Percentiles rank a stretch among this genome's conserved stretches.
Evolutionary conservation across 2,888 invertebrate species (phyloP).

Genomic region (Tetranychus piercei): DNA sequence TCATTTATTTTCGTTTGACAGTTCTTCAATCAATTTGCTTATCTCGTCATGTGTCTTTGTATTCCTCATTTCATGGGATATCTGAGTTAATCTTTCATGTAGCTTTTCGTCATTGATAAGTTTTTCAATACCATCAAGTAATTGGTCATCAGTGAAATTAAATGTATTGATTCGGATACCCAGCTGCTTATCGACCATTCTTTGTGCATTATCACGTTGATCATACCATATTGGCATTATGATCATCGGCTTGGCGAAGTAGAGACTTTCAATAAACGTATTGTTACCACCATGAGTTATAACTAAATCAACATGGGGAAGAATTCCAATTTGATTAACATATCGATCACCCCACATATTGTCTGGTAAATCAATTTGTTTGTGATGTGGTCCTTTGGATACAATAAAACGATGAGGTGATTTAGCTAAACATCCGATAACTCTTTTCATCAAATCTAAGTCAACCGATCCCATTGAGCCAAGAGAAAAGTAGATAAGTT

Average conservation of each 20-base stretch:
- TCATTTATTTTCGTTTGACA: too few species aligned
- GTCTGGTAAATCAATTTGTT: too few species aligned
- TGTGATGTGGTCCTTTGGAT: neutral
- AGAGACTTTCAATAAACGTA: too few species aligned
- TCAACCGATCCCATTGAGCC: constrained; percentile 1
- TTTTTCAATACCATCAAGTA: constrained; percentile 12
- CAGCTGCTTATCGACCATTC: constrained; percentile 13
- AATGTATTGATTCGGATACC: constrained; percentile 12
- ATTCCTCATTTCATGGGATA: neutral
- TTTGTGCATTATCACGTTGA: neutral
- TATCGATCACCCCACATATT: too few species aligned
- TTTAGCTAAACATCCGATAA: neutral
- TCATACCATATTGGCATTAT: neutral
- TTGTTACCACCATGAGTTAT: too few species aligned
- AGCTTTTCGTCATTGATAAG: constrained; percentile 11
- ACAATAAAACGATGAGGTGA: neutral
- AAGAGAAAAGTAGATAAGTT: neutral
- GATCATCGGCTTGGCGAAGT: too few species aligned
- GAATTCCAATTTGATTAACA: too few species aligned
- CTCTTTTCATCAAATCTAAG: neutral
- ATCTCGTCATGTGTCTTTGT: too few species aligned
- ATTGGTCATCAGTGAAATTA: constrained; percentile 3
- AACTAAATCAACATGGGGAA: too few species aligned
- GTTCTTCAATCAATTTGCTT: too few species aligned
- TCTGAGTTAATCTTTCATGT: neutral